A percentile compares a stretch with the other conserved stretches of the same genome.
Conservation (phyloP, 1,140 invertebrate species). For the Gerris buenoi region DNA sequence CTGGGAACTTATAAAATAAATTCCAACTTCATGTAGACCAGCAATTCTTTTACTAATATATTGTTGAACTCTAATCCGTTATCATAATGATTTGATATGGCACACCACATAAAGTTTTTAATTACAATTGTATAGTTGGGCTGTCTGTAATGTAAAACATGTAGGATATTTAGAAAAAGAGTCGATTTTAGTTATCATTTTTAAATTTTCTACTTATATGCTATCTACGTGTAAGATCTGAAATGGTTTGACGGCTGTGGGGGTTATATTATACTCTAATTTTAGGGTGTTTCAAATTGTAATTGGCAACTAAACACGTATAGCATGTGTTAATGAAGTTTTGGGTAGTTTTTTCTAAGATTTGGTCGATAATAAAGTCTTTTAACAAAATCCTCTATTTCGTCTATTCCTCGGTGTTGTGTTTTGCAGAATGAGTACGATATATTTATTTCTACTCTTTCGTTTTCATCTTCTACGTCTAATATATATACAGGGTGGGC, state of each 20-base stretch:
- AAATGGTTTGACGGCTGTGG: not conserved
- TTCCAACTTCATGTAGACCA: not conserved
- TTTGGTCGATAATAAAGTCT: not conserved
- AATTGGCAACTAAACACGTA: not conserved
- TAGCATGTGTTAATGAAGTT: not conserved
- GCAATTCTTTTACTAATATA: not conserved
- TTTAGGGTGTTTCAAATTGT: not conserved
- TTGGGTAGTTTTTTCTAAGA: not conserved
- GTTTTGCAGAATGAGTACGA: not conserved
- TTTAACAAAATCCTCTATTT: not conserved
- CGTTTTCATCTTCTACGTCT: not conserved
- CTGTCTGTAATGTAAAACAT: not conserved
- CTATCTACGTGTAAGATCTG: constrained; percentile 7
- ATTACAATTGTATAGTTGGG: not conserved
- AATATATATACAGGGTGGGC: no score
- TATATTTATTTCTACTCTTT: not conserved
- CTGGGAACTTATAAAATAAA: not conserved
- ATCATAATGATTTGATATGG: not conserved
- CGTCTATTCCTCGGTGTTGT: not conserved
- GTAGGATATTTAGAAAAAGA: not conserved
- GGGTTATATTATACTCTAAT: not conserved
- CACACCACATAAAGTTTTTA: not conserved
- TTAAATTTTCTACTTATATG: not conserved
- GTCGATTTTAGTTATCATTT: not conserved
- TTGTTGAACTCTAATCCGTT: not conserved